Conservation (phyloP, 2,888 invertebrate genomes). For the Neuroscelio doddi region DNA sequence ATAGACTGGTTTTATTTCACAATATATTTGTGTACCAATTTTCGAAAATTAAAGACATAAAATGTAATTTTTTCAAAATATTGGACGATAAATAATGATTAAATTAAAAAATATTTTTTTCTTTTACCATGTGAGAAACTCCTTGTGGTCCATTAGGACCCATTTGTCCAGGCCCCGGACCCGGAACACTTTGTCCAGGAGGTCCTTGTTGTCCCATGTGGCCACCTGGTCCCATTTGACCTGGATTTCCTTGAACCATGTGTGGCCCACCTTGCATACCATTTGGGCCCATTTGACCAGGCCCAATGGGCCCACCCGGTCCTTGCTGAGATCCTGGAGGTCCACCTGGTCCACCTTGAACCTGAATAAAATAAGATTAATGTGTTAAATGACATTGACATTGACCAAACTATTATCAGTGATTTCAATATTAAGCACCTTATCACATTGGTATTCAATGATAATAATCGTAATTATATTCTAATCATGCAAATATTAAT, state of each 20-base stretch:
- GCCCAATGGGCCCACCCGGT: conserved; percentile 60
- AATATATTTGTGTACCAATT: too few relatives aligned
- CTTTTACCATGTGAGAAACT: conserved; percentile 53
- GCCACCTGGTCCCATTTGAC: conserved; percentile 21
- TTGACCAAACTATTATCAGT: conserved; percentile 3
- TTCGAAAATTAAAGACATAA: too few relatives aligned
- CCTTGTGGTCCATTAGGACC: conserved; percentile 58
- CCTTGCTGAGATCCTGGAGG: conserved; percentile 64
- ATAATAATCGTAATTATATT: neutral
- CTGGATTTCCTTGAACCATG: conserved; percentile 30
- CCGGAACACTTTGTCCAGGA: conserved; percentile 1
- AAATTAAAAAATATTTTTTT: neutral
- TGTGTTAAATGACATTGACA: neutral
- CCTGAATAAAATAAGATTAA: conserved; percentile 49
- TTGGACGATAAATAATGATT: too few relatives aligned
- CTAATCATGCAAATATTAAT: too few relatives aligned
- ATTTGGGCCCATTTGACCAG: conserved; percentile 43
- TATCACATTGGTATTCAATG: neutral
- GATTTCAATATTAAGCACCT: conserved; percentile 9
- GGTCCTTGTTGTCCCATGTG: conserved; percentile 19
- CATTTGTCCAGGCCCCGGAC: conserved; percentile 56
- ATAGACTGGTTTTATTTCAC: too few relatives aligned
- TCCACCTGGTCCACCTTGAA: conserved; percentile 59
- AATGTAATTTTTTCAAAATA: neutral
- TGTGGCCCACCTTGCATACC: conserved; percentile 26